Evolutionary conservation across 1,140 invertebrate species (phyloP).

Genomic region (Aphaenogaster ashmeadi): DNA sequence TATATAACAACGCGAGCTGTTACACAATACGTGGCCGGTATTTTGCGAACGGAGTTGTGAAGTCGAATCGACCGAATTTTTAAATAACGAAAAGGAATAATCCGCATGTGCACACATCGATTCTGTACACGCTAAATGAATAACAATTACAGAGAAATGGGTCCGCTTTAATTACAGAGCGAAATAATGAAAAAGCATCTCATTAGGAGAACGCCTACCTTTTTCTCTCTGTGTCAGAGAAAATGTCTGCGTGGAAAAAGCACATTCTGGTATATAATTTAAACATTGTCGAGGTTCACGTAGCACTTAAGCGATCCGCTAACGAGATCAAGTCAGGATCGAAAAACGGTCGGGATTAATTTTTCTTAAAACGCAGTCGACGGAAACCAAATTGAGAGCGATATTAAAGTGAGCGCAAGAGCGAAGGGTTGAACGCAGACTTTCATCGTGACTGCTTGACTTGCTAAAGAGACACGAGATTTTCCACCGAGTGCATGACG

Average conservation of each 20-base stretch:
- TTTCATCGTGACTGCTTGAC: background rate
- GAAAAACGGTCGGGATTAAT: constrained; percentile 54
- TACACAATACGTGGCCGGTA: background rate
- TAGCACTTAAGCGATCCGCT: constrained; percentile 12
- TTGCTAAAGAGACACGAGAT: constrained; percentile 1
- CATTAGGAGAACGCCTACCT: background rate
- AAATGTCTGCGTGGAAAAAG: background rate
- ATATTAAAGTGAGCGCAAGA: constrained; percentile 45
- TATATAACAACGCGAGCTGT: constrained; percentile 22
- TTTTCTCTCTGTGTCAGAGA: background rate
- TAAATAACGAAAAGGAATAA: background rate
- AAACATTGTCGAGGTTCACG: constrained; percentile 67
- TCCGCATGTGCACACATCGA: background rate
- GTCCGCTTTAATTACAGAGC: constrained; percentile 11
- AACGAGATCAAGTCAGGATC: constrained; percentile 53
- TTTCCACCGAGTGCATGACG: constrained; percentile 29
- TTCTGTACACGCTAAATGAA: background rate
- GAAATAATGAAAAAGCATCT: constrained; percentile 25
- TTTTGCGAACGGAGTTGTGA: background rate
- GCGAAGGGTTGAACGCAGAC: background rate
- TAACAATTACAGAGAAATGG: background rate
- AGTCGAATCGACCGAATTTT: constrained; percentile 4
- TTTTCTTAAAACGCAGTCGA: constrained; percentile 52
- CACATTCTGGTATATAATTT: constrained; percentile 58
- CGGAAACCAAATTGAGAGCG: background rate